Conservation (phyloP, 2,888 invertebrate species). For the Noctua comes region DNA sequence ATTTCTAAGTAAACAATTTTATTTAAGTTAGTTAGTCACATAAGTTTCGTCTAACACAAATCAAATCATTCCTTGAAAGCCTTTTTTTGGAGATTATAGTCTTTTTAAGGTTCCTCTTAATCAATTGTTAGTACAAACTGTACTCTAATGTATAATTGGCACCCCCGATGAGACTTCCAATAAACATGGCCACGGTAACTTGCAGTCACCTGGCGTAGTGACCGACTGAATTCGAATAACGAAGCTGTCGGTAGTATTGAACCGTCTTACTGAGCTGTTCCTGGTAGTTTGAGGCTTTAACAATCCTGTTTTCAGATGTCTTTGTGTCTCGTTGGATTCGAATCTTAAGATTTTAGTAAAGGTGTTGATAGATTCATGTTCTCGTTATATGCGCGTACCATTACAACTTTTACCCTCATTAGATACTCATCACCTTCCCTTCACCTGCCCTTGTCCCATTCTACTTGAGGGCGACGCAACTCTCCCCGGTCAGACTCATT, state of each 20-base stretch:
- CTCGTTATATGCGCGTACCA: neutral
- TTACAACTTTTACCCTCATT: neutral
- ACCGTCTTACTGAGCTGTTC: constrained; percentile 11
- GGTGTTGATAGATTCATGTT: neutral
- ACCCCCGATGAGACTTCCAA: constrained; percentile 4
- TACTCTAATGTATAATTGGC: constrained; percentile 22
- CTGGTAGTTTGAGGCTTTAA: neutral
- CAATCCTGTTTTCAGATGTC: neutral
- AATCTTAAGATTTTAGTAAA: neutral
- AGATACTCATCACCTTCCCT: neutral
- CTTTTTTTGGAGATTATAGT: neutral
- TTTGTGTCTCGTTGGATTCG: neutral
- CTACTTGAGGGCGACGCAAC: no score
- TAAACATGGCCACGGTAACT: constrained; percentile 16
- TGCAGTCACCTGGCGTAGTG: constrained; percentile 37
- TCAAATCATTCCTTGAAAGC: neutral
- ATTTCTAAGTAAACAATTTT: neutral
- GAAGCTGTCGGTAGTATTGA: neutral
- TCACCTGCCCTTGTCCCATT: no score
- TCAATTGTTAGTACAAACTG: constrained; percentile 5
- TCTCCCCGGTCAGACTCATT: no score
- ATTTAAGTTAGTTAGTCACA: neutral
- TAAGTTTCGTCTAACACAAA: neutral
- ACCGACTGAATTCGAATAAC: constrained; percentile 22
- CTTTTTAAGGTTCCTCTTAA: neutral